phyloP scores from a whole-genome alignment of 2,888 invertebrate genomes.

The Papilio gigon region DNA sequence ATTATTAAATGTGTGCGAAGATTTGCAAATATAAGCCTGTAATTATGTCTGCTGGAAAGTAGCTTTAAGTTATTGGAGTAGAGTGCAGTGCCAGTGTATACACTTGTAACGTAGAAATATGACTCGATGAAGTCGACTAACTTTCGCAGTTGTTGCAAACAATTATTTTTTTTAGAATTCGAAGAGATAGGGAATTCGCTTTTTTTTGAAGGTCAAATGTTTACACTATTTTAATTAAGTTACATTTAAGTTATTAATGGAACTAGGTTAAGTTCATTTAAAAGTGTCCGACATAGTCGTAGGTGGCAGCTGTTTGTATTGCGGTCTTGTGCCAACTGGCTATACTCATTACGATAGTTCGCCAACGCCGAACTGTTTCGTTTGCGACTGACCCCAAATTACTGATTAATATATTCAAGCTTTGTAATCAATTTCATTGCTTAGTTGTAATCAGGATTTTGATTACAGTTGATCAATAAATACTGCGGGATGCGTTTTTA shows the following conservation, averaged over 20 bases:
- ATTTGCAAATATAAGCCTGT: too few species aligned
- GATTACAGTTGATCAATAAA: neutral
- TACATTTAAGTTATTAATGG: conserved; percentile 1
- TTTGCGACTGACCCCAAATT: conserved; percentile 12
- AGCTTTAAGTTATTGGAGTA: too few species aligned
- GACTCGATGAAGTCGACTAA: too few species aligned
- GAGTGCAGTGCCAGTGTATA: neutral
- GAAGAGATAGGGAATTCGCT: too few species aligned
- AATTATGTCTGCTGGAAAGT: too few species aligned
- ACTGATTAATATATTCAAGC: neutral
- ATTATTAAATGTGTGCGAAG: too few species aligned
- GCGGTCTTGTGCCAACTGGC: neutral
- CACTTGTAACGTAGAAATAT: too few species aligned
- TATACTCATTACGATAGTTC: conserved; percentile 4
- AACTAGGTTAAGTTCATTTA: conserved; percentile 19
- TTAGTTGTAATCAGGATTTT: neutral
- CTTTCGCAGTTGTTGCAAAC: neutral
- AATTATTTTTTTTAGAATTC: neutral
- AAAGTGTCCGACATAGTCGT: conserved; percentile 9
- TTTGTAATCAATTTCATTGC: conserved; percentile 7
- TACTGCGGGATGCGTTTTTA: too few species aligned
- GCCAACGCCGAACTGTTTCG: neutral
- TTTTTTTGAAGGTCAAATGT: neutral
- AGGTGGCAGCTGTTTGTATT: neutral
- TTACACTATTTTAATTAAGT: neutral